These are phyloP conservation scores for Helicoverpa zea DNA, from an alignment of 1,140 invertebrate species.

Conservation along the genomic window DNA sequence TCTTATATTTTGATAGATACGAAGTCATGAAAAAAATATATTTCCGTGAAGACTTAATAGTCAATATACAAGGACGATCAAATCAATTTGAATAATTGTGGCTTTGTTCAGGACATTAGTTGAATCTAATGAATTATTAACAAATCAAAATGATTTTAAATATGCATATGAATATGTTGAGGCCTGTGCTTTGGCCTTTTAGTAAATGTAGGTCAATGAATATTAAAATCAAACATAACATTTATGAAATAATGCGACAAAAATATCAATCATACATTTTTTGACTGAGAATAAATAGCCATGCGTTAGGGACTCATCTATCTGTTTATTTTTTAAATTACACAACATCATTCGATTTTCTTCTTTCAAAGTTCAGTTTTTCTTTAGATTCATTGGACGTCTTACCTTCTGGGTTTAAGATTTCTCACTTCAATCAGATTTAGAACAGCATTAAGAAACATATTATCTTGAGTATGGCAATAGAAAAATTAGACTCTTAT, in stretches of 20 bases:
- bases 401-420: no score
- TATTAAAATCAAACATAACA: background rate
- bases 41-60: no score
- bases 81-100: background rate
- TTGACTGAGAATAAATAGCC: no score
- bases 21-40: no score
- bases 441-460: no score
- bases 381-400: no score
- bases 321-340: background rate
- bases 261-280: background rate
- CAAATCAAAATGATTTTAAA: background rate
- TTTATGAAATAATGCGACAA: background rate
- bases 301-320: background rate
- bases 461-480: no score
- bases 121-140: background rate
- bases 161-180: background rate
- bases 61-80: background rate
- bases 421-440: no score
- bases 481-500: no score
- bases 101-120: background rate
- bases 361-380: no score
- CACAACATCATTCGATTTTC: no score
- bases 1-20: no score
- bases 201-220: background rate
- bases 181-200: background rate